phyloP scores from a whole-genome alignment of 2,888 invertebrate species.

The Mimas tiliae region DNA sequence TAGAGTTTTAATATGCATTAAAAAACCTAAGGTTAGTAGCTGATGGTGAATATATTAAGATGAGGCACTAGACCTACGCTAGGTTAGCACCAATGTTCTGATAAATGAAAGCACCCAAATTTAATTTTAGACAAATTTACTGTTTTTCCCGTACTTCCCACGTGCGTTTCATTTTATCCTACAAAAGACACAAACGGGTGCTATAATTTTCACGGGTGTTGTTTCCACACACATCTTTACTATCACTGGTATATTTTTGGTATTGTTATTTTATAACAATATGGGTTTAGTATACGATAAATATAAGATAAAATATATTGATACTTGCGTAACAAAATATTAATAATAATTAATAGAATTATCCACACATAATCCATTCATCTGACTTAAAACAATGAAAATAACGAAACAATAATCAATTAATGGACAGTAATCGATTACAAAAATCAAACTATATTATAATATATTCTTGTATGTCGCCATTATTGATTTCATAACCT shows the following conservation, averaged over 20 bases:
- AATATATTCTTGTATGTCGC: constrained; percentile 26
- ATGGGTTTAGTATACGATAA: too few species aligned
- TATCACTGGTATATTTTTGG: neutral
- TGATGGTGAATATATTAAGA: too few species aligned
- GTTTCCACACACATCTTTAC: neutral
- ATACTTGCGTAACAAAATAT: neutral
- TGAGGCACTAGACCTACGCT: neutral
- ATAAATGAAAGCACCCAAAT: too few species aligned
- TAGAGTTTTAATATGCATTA: neutral
- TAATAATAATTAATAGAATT: neutral
- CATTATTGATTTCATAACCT: constrained; percentile 30
- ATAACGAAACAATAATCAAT: constrained; percentile 1
- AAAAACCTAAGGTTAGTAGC: neutral
- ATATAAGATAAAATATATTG: too few species aligned
- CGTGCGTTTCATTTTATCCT: constrained; percentile 1
- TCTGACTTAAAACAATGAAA: neutral
- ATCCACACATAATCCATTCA: neutral
- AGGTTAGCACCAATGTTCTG: too few species aligned
- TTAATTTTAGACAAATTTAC: too few species aligned
- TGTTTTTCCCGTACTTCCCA: neutral
- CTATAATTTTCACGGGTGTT: neutral
- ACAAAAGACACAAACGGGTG: constrained; percentile 24
- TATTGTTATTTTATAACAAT: too few species aligned
- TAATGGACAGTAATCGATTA: neutral
- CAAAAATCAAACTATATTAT: constrained; percentile 15